A percentile compares a stretch with the other conserved stretches of the same genome.
phyloP scores from a whole-genome alignment of 2,113 vertebrate species.

The Pyxicephalus adspersus region DNA sequence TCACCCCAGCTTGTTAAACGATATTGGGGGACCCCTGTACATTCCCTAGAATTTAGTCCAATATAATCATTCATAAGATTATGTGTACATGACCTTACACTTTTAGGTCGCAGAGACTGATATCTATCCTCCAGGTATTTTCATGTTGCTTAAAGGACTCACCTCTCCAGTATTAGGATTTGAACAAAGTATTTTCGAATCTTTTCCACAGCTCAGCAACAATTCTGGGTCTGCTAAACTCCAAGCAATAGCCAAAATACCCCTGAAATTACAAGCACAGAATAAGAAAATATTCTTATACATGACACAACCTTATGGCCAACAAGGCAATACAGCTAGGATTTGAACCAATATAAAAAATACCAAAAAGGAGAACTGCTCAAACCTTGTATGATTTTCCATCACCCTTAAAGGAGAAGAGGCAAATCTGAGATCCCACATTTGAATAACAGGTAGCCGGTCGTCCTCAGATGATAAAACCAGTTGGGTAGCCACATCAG shows the following conservation, averaged over 20 bases:
- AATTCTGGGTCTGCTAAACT: slow-evolving; percentile 92
- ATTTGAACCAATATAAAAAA: neutral
- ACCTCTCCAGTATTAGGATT: slow-evolving; percentile 96
- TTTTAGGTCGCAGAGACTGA: too few relatives aligned
- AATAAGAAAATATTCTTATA: accelerated
- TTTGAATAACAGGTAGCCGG: slow-evolving; percentile 91
- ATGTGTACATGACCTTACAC: too few relatives aligned
- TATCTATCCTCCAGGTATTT: too few relatives aligned
- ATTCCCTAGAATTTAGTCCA: too few relatives aligned
- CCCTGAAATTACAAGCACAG: slow-evolving; percentile 68
- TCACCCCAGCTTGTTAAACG: too few relatives aligned
- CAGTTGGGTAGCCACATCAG: slow-evolving; percentile 95
- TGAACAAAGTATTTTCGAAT: slow-evolving; percentile 93
- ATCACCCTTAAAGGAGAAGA: slow-evolving; percentile 91
- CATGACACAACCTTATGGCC: neutral
- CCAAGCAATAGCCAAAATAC: slow-evolving; percentile 91
- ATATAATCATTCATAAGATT: too few relatives aligned
- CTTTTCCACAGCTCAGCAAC: slow-evolving; percentile 93
- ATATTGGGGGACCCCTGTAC: too few relatives aligned
- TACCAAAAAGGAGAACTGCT: neutral
- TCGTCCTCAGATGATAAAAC: slow-evolving; percentile 93
- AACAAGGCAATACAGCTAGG: too few relatives aligned
- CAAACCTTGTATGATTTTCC: slow-evolving; percentile 91
- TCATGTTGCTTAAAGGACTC: slow-evolving; percentile 1
- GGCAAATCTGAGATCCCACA: slow-evolving; percentile 97